phyloP scores from a whole-genome alignment of 2,888 invertebrate genomes.

The Agrenia bidenticulata region DNA sequence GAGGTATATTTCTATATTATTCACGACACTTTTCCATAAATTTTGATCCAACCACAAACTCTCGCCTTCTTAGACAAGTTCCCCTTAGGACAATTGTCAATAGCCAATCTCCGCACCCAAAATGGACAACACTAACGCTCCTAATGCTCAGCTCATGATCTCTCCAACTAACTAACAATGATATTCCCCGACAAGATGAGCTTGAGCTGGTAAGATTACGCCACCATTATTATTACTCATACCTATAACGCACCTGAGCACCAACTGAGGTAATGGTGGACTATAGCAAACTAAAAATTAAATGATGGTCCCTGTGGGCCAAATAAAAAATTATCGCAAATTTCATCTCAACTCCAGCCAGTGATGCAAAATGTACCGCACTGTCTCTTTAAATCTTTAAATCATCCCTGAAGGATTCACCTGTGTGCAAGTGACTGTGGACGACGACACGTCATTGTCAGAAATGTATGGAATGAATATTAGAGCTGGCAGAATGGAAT shows the following conservation, averaged over 20 bases:
- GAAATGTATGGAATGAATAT: conserved; percentile 2
- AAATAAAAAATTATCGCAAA: conserved; percentile 3
- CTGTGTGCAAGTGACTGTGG: not conserved
- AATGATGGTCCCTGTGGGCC: not conserved
- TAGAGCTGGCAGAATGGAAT: not conserved
- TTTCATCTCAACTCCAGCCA: conserved; percentile 9
- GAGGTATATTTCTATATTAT: not conserved
- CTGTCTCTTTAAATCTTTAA: conserved; percentile 3
- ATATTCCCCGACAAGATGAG: not conserved
- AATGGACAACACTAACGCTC: too few species aligned
- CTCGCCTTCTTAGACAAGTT: too few species aligned
- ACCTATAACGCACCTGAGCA: not conserved
- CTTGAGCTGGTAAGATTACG: not conserved
- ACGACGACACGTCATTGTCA: conserved; percentile 4
- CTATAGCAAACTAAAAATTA: not conserved
- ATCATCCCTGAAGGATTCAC: not conserved
- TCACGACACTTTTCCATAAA: too few species aligned
- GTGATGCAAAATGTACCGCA: conserved; percentile 6
- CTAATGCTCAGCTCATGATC: too few species aligned
- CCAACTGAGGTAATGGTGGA: not conserved
- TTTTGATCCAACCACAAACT: too few species aligned
- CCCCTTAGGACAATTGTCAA: too few species aligned
- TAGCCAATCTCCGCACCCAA: too few species aligned
- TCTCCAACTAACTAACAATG: too few species aligned
- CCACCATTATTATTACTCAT: not conserved